Evolutionary conservation across 2,113 vertebrate genomes (phyloP).

Genomic region (Sceloporus undulatus): DNA sequence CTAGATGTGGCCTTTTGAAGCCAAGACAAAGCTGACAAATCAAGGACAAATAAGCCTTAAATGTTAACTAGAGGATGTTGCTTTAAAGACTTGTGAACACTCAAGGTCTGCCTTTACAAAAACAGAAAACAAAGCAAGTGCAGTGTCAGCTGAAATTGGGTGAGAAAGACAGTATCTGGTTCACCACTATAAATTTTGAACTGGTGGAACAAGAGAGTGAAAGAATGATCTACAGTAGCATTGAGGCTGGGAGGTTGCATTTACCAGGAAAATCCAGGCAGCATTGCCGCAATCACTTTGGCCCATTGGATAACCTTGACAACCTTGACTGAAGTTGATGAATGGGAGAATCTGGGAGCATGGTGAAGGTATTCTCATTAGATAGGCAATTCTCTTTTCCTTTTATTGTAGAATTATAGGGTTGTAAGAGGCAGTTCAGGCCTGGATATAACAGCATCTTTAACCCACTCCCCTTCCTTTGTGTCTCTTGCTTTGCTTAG

Average conservation of each 20-base stretch:
- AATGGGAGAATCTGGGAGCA: background rate
- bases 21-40: conserved; percentile 42
- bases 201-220: conserved; percentile 28
- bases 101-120: conserved; percentile 9
- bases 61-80: conserved; percentile 34
- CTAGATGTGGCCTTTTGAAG: conserved; percentile 2
- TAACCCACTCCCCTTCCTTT: background rate
- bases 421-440: background rate
- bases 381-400: background rate
- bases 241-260: background rate
- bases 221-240: background rate
- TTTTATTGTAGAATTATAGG: conserved; percentile 16
- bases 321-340: background rate
- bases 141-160: conserved; percentile 1
- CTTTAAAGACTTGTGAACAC: background rate
- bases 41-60: background rate
- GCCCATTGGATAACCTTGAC: background rate
- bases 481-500: background rate
- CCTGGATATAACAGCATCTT: background rate
- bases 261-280: background rate
- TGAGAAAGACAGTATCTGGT: background rate
- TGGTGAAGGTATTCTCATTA: background rate
- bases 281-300: background rate
- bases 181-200: background rate
- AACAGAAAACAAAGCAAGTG: background rate